Evolutionary conservation across 2,113 vertebrate species (phyloP).

Genomic region (Mormyrus lacerda): DNA sequence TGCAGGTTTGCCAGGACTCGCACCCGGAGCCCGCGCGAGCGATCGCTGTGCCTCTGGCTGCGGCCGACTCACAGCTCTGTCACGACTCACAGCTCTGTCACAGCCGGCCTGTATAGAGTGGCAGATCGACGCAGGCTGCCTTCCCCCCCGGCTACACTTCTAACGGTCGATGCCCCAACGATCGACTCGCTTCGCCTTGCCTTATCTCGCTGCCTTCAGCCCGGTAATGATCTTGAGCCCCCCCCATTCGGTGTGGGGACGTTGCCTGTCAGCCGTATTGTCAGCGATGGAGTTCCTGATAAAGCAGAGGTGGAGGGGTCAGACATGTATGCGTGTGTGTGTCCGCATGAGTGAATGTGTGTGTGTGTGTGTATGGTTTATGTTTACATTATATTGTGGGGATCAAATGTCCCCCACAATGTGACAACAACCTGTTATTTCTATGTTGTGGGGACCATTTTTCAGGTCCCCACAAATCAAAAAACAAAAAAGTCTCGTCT

Average conservation of each 20-base stretch:
- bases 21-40: not conserved
- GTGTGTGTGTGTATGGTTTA: not conserved
- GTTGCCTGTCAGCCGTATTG: conserved; percentile 26
- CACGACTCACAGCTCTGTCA: not conserved
- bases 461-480: too few species aligned
- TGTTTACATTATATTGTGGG: too few species aligned
- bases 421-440: too few species aligned
- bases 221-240: conserved; percentile 17
- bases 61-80: not conserved
- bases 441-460: too few species aligned
- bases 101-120: not conserved
- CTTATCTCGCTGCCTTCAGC: conserved; percentile 37
- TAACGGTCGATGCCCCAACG: conserved; percentile 31
- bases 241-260: not conserved
- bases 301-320: conserved; percentile 22
- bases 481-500: too few species aligned
- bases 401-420: too few species aligned
- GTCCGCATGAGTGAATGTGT: not conserved
- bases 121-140: not conserved
- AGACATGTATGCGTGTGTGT: not conserved
- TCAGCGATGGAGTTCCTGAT: conserved; percentile 34
- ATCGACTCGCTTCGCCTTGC: conserved; percentile 13
- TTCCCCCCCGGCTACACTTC: conserved; percentile 26
- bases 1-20: not conserved
- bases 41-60: not conserved